Evolutionary conservation across 2,113 vertebrate genomes (phyloP), one percentile per base, ranked within the genome.

Genomic region (Smithornis capensis): DNA sequence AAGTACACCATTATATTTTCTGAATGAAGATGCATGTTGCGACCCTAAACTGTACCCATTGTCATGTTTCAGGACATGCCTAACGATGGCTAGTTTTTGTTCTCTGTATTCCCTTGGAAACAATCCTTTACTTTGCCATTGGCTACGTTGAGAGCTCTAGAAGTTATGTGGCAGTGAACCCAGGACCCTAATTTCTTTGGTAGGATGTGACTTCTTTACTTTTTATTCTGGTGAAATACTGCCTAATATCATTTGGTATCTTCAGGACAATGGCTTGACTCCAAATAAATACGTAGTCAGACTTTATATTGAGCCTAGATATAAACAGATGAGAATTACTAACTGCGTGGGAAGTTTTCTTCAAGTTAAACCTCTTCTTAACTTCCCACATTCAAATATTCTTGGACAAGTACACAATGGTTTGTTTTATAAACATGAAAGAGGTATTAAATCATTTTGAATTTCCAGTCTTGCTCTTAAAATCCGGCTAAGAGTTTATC

Each of bases 301-400:
- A 83, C 60, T 94, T 96, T 65, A 74, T 95, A 89, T 74, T 94
- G 82, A 87, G 83, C 73, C 40, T 91, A 93, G 93, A 89, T 95
- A 89, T 96, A 97, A 97, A 97, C 95, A 96, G 80, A 96, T 93
- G 82, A 96, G 69, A 95, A 91, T 94, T 95, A 88, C 81, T 82
- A 90, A 87, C 91, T 81, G 86, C 76, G 90, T 95, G 95, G 95
- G 95, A 96, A 97, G 92, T 75, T 97, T 96, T 77, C 93, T 95
- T 90, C 49, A 73, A 94, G 84, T 94, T 87, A 87, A 96, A 87
- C 70, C 96, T 62, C 50, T 92, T 88, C 89, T 90, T 90, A 90
- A 94, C 84, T 93, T 96, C 95, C 94, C 91, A 92, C 94, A 96
- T 95, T 67, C 90, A 81, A 77, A 92, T 97, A 33, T 94, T 86